Conservation (phyloP, 2,888 invertebrate species). For the Dolichomitus sp. region DNA sequence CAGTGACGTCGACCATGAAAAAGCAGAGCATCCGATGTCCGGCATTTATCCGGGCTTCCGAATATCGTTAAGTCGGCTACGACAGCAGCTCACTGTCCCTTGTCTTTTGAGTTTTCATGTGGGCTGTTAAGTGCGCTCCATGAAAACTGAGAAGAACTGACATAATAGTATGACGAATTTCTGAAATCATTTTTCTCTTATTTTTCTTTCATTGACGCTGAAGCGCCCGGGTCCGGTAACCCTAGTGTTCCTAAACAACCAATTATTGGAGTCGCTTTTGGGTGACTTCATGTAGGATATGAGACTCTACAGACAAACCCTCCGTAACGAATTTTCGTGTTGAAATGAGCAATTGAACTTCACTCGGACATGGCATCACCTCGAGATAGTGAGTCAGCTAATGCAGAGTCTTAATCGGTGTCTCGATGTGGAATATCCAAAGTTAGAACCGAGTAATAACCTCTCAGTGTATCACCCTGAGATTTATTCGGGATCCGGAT, state of each 20-base stretch:
- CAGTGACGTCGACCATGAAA: not conserved
- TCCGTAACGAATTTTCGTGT: not conserved
- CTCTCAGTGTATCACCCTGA: not conserved
- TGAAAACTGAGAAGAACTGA: too few relatives aligned
- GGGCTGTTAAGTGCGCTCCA: too few relatives aligned
- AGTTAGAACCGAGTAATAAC: not conserved
- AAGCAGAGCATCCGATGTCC: not conserved
- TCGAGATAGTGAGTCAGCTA: not conserved
- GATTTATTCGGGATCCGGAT: conserved; percentile 16
- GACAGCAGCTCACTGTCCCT: conserved; percentile 1
- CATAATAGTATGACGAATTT: too few relatives aligned
- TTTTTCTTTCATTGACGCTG: too few relatives aligned
- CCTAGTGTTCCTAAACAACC: too few relatives aligned
- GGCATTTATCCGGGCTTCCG: conserved; percentile 33
- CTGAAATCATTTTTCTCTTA: too few relatives aligned
- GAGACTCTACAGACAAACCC: too few relatives aligned
- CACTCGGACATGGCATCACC: not conserved
- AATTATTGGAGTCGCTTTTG: too few relatives aligned
- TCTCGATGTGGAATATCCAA: not conserved
- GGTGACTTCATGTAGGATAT: too few relatives aligned
- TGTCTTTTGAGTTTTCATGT: not conserved
- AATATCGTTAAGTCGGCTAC: conserved; percentile 39
- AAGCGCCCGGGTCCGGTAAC: too few relatives aligned
- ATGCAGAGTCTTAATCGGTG: not conserved
- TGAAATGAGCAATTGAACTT: conserved; percentile 6